A percentile compares a stretch with the other conserved stretches of the same genome.
Evolutionary conservation across 2,113 vertebrate genomes (phyloP).

Genomic region (Macrotus californicus): DNA sequence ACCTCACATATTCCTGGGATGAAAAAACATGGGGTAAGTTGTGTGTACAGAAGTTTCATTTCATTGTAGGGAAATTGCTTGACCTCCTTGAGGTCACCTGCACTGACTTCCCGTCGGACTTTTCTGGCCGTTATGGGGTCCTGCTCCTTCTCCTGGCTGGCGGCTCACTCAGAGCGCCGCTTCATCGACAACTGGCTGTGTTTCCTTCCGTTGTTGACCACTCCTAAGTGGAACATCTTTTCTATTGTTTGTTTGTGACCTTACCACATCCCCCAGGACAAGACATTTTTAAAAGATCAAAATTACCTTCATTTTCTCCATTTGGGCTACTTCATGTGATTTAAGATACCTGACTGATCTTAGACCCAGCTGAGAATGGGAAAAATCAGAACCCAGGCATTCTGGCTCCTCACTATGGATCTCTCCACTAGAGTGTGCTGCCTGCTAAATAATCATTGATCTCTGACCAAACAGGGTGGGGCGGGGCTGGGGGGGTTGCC

Average conservation of each 20-base stretch:
- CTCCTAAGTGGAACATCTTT: slow-evolving; percentile 31
- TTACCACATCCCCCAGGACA: slow-evolving; percentile 6
- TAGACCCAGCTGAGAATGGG: background rate
- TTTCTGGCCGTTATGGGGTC: background rate
- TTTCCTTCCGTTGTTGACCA: slow-evolving; percentile 18
- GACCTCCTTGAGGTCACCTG: background rate
- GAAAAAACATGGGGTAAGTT: background rate
- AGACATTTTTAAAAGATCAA: background rate
- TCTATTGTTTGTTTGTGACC: background rate
- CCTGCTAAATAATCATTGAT: slow-evolving; percentile 55
- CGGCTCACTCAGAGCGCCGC: background rate
- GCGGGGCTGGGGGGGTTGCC: background rate
- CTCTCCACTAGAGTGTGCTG: slow-evolving; percentile 73
- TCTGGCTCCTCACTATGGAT: slow-evolving; percentile 15
- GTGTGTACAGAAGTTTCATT: background rate
- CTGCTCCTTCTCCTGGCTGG: background rate
- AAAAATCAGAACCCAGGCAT: slow-evolving; percentile 55
- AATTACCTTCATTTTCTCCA: slow-evolving; percentile 25
- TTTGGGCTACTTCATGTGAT: background rate
- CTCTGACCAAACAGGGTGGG: background rate
- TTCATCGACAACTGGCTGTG: background rate
- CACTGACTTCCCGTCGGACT: background rate
- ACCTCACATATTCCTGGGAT: background rate
- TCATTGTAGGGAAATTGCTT: background rate
- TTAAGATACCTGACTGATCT: background rate